These are phyloP conservation scores for Actinemys pallida DNA, from an alignment of 2,113 vertebrate species.

Conservation along the genomic window DNA sequence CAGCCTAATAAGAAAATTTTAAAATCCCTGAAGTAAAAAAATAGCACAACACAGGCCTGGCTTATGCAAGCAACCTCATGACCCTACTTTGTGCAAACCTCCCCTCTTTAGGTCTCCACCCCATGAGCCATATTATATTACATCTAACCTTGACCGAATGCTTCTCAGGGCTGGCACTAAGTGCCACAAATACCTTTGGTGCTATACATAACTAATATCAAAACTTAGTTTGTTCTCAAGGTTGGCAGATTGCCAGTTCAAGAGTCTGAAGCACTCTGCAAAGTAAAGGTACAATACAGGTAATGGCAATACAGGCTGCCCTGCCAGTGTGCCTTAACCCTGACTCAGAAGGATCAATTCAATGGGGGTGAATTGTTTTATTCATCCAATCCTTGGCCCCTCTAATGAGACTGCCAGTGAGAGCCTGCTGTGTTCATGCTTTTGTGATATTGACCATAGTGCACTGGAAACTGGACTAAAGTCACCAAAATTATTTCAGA, in stretches of 20 bases:
- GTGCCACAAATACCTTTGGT: neutral
- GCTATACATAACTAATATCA: neutral
- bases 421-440: neutral
- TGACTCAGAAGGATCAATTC: conserved; percentile 20
- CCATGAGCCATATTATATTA: neutral
- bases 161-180: neutral
- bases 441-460: neutral
- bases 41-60: neutral
- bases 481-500: conserved; percentile 3
- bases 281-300: conserved; percentile 21
- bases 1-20: conserved; percentile 6
- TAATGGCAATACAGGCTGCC: neutral
- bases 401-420: neutral
- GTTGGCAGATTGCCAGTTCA: conserved; percentile 28
- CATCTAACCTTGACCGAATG: neutral
- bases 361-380: conserved; percentile 37
- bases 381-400: conserved; percentile 24
- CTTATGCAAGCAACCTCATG: conserved; percentile 10
- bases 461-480: neutral
- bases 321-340: conserved; percentile 23
- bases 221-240: conserved; percentile 42
- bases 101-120: neutral
- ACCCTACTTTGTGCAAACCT: neutral
- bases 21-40: neutral
- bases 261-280: neutral